A percentile compares a stretch with the other conserved stretches of the same genome.
phyloP scores from a whole-genome alignment of 2,113 vertebrate genomes.

The Diadophis punctatus region DNA sequence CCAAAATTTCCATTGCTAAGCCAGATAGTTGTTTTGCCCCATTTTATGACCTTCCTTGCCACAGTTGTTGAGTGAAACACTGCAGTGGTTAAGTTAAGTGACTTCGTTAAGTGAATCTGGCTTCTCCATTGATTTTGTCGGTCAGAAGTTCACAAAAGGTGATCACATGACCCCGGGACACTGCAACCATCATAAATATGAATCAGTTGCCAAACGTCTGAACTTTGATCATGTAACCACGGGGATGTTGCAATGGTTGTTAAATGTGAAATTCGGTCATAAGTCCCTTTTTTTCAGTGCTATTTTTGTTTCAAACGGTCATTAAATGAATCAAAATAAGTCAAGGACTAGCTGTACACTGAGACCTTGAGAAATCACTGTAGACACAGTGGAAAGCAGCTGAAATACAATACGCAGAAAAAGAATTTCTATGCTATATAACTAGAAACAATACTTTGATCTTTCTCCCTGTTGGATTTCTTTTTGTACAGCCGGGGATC shows the following conservation, averaged over 20 bases:
- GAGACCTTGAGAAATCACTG: neutral
- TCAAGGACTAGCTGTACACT: neutral
- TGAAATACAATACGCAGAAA: neutral
- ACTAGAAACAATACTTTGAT: neutral
- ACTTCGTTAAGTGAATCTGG: neutral
- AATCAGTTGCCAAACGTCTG: neutral
- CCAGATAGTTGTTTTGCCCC: neutral
- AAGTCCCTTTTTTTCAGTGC: neutral
- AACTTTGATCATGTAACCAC: neutral
- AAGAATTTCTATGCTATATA: neutral
- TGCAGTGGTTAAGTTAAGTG: neutral
- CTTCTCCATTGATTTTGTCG: neutral
- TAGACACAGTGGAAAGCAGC: neutral
- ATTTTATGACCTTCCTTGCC: neutral
- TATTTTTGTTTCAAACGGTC: neutral
- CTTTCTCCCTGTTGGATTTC: neutral
- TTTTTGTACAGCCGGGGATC: neutral
- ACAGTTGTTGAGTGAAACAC: neutral
- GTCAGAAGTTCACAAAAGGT: neutral
- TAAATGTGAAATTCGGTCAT: neutral
- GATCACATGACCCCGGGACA: neutral
- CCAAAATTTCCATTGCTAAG: neutral
- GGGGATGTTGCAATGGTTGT: neutral
- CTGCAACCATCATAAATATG: accelerated
- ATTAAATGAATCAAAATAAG: neutral